Conservation (phyloP, 30 jellyfish, hydroid and myxozoan genomes). For the Cassiopea andromeda region DNA sequence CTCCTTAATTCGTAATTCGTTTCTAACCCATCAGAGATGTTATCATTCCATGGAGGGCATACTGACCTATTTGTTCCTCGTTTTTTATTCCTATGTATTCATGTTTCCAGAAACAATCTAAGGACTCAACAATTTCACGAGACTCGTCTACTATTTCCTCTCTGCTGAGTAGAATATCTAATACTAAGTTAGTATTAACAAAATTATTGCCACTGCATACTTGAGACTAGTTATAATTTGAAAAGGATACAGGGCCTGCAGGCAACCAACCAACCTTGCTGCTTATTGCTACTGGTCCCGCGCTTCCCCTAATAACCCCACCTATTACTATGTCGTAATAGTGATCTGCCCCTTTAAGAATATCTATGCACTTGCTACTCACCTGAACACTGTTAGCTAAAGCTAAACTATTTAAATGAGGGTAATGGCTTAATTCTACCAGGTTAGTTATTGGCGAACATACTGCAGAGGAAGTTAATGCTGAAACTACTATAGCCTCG, state of each 20-base stretch:
- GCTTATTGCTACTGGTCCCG: slow-evolving; percentile 49
- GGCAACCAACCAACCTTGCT: slow-evolving; percentile 40
- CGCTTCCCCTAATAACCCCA: slow-evolving; percentile 18
- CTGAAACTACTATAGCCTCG: no score
- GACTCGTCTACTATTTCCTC: not conserved
- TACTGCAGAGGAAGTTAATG: no score
- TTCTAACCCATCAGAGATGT: no score
- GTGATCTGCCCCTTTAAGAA: slow-evolving; percentile 19
- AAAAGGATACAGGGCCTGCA: not conserved
- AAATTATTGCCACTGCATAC: not conserved
- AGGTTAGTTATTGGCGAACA: not conserved
- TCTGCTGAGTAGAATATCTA: not conserved
- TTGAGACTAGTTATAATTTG: not conserved
- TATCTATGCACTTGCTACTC: slow-evolving; percentile 15
- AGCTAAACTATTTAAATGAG: not conserved
- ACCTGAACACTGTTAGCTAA: not conserved
- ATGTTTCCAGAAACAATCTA: no score
- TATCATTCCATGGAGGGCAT: not conserved
- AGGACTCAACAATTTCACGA: not conserved
- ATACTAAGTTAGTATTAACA: no score
- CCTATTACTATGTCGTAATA: slow-evolving; percentile 11
- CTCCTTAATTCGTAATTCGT: no score
- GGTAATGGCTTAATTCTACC: no score
- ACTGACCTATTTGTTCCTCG: not conserved
- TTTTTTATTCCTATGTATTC: not conserved